A percentile compares a stretch with the other conserved stretches of the same genome.
phyloP scores from a whole-genome alignment of 2,113 vertebrate genomes.

The Marcusenius ussheri region DNA sequence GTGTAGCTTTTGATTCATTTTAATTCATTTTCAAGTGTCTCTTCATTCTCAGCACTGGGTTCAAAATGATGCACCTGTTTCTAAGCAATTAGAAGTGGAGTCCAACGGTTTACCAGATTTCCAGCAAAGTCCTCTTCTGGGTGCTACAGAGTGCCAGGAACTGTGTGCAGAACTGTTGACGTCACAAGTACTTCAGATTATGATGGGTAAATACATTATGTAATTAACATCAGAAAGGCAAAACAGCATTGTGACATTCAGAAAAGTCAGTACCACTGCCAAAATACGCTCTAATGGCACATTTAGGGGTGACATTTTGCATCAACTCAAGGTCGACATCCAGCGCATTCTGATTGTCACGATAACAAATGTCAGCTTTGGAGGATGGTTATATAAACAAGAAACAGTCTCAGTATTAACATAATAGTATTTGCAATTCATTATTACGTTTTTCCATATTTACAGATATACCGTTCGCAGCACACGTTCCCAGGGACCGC shows the following conservation, averaged over 20 bases:
- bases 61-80: background rate
- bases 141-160: background rate
- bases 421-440: background rate
- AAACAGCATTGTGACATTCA: background rate
- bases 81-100: background rate
- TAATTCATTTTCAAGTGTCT: conserved; percentile 10
- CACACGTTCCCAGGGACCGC: background rate
- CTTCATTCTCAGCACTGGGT: background rate
- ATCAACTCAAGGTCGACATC: background rate
- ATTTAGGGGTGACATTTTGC: background rate
- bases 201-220: conserved; percentile 6
- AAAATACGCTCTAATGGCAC: background rate
- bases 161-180: background rate
- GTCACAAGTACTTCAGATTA: background rate
- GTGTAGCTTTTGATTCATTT: background rate
- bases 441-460: background rate
- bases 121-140: background rate
- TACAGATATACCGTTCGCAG: background rate
- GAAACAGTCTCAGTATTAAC: background rate
- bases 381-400: background rate
- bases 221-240: background rate
- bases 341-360: background rate
- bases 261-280: background rate
- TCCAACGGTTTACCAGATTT: background rate
- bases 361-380: background rate